Evolutionary conservation across 2,113 vertebrate genomes (phyloP).

Genomic region (Limanda limanda): DNA sequence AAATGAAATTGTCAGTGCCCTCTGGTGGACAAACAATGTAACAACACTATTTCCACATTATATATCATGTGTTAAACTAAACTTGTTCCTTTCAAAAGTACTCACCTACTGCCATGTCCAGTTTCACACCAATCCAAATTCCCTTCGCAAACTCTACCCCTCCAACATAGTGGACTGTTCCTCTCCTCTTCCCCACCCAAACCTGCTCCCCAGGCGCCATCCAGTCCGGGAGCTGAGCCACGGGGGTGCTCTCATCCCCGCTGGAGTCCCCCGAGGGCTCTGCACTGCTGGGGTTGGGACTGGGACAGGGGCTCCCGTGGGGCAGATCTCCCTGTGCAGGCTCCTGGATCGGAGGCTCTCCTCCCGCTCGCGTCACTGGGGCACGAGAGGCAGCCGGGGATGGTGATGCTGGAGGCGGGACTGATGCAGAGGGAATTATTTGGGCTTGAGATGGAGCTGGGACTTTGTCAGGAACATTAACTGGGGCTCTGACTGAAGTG

Average conservation of each 20-base stretch:
- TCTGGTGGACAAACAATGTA: neutral
- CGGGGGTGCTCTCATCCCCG: constrained; percentile 77
- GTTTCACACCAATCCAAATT: constrained; percentile 87
- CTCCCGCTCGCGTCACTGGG: constrained; percentile 58
- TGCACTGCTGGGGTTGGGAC: constrained; percentile 64
- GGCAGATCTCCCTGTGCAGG: constrained; percentile 78
- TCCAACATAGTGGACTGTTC: constrained; percentile 84
- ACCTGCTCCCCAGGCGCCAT: constrained; percentile 85
- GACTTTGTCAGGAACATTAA: constrained; percentile 27
- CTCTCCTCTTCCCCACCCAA: constrained; percentile 85
- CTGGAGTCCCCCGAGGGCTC: constrained; percentile 77
- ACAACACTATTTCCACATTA: neutral
- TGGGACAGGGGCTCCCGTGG: constrained; percentile 70
- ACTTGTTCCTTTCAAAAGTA: neutral
- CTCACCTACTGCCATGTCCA: constrained; percentile 87
- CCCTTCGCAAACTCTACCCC: constrained; percentile 88
- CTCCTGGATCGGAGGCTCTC: constrained; percentile 73
- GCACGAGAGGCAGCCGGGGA: constrained; percentile 24
- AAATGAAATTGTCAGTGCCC: neutral
- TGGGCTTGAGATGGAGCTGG: constrained; percentile 8
- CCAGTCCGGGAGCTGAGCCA: constrained; percentile 82
- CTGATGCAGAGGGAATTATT: constrained; percentile 20
- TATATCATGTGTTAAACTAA: neutral
- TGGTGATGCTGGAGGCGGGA: constrained; percentile 32
- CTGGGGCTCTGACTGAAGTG: constrained; percentile 41